Percentiles rank a stretch among this genome's conserved stretches.
These are phyloP conservation scores for Melanocharis versteri DNA, from an alignment of 2,113 vertebrate species.

Conservation along the genomic window DNA sequence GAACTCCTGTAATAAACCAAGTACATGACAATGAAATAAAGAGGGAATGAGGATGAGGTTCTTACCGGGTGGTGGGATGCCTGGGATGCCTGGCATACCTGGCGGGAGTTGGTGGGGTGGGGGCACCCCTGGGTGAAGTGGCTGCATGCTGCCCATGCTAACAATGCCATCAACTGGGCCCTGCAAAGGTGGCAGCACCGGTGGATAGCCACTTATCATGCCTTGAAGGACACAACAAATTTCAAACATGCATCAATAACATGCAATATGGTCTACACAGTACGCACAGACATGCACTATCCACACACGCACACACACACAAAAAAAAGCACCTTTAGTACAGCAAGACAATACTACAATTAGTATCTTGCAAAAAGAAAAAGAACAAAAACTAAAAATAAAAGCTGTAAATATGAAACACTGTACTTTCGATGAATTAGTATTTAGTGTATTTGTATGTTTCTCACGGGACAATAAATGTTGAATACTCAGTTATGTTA, in stretches of 20 bases:
- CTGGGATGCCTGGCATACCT: conserved; percentile 85
- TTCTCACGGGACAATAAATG: conserved; percentile 33
- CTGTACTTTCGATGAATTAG: conserved; percentile 69
- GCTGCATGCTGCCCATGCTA: conserved; percentile 92
- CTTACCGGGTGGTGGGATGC: conserved; percentile 92
- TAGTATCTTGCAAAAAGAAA: conserved; percentile 76
- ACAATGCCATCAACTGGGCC: conserved; percentile 90
- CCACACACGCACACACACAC: conserved; percentile 18
- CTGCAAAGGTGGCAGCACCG: conserved; percentile 86
- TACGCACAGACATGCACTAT: conserved; percentile 86
- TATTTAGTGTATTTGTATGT: conserved; percentile 63
- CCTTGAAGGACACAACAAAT: conserved; percentile 91
- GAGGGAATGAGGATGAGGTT: conserved; percentile 81
- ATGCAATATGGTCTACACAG: conserved; percentile 88
- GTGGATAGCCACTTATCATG: conserved; percentile 90
- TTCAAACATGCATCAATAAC: conserved; percentile 89
- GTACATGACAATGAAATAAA: conserved; percentile 74
- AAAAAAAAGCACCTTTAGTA: conserved; percentile 71
- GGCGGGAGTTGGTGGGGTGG: conserved; percentile 87
- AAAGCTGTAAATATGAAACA: conserved; percentile 65
- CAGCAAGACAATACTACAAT: conserved; percentile 71
- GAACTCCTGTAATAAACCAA: conserved; percentile 80
- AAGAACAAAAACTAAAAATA: conserved; percentile 44
- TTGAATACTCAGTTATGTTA: conserved; percentile 53
- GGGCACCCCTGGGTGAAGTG: conserved; percentile 89